Percentiles rank a stretch among this genome's conserved stretches.
Evolutionary conservation across 2,113 vertebrate genomes (phyloP).

Genomic region (Apodemus sylvaticus): DNA sequence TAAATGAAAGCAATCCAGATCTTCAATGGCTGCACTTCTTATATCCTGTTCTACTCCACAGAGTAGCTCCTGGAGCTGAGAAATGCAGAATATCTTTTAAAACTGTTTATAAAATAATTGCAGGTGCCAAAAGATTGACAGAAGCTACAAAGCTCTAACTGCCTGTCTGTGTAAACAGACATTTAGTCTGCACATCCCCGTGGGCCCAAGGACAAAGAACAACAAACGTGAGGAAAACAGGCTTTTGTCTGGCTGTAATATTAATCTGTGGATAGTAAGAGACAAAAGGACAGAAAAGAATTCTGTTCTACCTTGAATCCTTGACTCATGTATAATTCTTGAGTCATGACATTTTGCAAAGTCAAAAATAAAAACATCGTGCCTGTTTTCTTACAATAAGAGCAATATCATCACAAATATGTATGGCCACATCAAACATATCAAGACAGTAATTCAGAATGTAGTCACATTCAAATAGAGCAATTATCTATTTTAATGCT

Average conservation of each 20-base stretch:
- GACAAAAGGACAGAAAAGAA: constrained; percentile 49
- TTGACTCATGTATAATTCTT: constrained; percentile 34
- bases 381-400: neutral
- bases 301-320: neutral
- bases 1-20: constrained; percentile 57
- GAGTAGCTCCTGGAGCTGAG: neutral
- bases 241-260: constrained; percentile 50
- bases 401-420: constrained; percentile 18
- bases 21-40: neutral
- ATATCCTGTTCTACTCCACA: neutral
- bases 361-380: constrained; percentile 15
- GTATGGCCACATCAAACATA: neutral
- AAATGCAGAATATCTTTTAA: constrained; percentile 7
- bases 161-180: constrained; percentile 35
- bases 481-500: neutral
- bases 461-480: constrained; percentile 30
- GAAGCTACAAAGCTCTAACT: constrained; percentile 37
- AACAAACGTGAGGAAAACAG: constrained; percentile 11
- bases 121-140: constrained; percentile 22
- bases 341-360: constrained; percentile 19
- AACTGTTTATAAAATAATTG: constrained; percentile 44
- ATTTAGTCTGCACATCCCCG: constrained; percentile 1
- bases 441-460: neutral
- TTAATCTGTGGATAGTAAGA: constrained; percentile 16
- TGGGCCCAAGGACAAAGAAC: neutral